Base-by-base conservation (phyloP, 2,113 vertebrate genomes). In the Leptocoma aspasia region DNA sequence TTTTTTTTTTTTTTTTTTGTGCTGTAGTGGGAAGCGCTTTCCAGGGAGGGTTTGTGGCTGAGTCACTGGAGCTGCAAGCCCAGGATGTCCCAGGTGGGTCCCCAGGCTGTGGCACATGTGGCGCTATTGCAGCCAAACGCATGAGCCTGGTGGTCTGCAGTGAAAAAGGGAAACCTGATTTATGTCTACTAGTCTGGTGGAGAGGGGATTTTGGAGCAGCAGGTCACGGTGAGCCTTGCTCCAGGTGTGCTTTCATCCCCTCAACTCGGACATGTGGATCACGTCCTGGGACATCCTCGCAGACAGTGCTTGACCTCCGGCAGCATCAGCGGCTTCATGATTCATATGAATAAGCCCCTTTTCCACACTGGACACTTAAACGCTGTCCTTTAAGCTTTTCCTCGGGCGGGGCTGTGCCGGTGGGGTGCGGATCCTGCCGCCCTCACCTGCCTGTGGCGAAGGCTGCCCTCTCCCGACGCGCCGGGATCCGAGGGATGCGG, bases 381-480 rank as follows among this genome's bases (percentile, higher is more conserved):
- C 4, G 9, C 71, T 26, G 30, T 71, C 19, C 11, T 52, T 59
- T 35, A 23, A 33, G 37, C 77, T 60, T 71, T 65, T 37, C 30
- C 84, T 10, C 21, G 20, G 57, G 4, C 24, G 6, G 53, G 21
- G 56, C 76, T 6, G 42, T 47, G 20, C 47, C 2, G 3, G 27
- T 9, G 35, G 45, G 53, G 2, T 15, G 66, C 2, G 2, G 75
- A 22, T 41, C 24, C 21, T 78, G 26, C 59, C 6, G 0, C 47
- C 41, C 52, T 66, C 68, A 31, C 44, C 81, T 47, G 20, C 60
- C 33, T 0, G 24, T 0, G 66, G 96, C 13, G 3, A 42, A 81
- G 86, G 82, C 65, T 57, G 95, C 97, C 98, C 96, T 96, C 97
- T 96, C 75, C 94, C 41, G 96, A 96, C 68, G 15, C 4, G 2